Percentiles rank a stretch among this genome's conserved stretches.
Conservation (phyloP, 2,113 vertebrate genomes). For the Crocuta crocuta region DNA sequence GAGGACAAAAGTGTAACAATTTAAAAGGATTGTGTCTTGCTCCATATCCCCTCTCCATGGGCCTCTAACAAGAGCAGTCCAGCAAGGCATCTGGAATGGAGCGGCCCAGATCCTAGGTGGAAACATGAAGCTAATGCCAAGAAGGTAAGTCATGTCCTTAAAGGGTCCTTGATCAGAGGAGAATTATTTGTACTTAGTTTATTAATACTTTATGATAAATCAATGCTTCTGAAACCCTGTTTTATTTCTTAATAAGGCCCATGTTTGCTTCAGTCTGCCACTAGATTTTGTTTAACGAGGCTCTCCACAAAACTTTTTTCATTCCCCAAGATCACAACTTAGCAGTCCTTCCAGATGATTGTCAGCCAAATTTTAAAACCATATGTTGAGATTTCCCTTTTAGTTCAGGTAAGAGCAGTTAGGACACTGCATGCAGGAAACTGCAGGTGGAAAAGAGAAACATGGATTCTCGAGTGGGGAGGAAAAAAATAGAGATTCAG, state of each 20-base stretch:
- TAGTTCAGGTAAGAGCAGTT: not conserved
- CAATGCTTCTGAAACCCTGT: not conserved
- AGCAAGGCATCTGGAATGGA: not conserved
- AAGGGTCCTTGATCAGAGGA: not conserved
- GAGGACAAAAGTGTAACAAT: not conserved
- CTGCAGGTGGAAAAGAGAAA: not conserved
- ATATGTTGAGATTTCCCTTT: not conserved
- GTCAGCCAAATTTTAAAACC: not conserved
- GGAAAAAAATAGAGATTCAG: not conserved
- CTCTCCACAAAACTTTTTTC: not conserved
- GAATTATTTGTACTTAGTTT: not conserved
- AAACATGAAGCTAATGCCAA: not conserved
- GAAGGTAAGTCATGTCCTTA: not conserved
- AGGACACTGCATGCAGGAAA: not conserved
- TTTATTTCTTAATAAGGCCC: not conserved
- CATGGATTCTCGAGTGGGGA: not conserved
- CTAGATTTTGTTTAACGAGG: not conserved
- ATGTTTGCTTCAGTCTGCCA: not conserved
- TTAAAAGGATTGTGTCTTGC: not conserved
- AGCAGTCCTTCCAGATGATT: not conserved
- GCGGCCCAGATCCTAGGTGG: not conserved
- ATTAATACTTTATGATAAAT: not conserved
- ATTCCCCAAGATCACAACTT: not conserved
- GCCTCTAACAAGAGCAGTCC: not conserved
- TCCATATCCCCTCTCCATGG: not conserved